phyloP scores from a whole-genome alignment of 2,888 invertebrate species.

The Oscheius sp. region DNA sequence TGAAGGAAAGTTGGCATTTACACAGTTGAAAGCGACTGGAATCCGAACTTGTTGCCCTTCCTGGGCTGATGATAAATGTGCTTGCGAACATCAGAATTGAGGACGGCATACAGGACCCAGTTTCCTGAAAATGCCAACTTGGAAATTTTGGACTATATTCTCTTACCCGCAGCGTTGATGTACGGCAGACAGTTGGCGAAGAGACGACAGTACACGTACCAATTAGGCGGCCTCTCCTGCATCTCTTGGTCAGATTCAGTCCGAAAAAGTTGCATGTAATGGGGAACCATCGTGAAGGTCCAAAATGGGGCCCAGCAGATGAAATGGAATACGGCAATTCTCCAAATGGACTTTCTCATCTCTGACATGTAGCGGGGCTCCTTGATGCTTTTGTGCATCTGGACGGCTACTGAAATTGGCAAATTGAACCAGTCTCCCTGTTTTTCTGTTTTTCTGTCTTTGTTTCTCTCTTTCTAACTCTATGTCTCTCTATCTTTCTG shows the following conservation, averaged over 20 bases:
- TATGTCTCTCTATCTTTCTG: too few species aligned
- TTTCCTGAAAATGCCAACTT: conserved; percentile 56
- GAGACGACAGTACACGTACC: conserved; percentile 52
- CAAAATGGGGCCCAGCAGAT: conserved; percentile 69
- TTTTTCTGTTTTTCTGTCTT: too few species aligned
- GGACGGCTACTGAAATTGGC: conserved; percentile 25
- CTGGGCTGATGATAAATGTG: conserved; percentile 60
- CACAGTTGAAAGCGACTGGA: conserved; percentile 31
- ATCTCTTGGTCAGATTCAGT: not conserved
- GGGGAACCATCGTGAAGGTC: conserved; percentile 57
- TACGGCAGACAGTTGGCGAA: conserved; percentile 67
- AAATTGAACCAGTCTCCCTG: not conserved
- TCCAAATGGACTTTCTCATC: conserved; percentile 64
- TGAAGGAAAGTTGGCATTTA: not conserved
- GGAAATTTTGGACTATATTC: not conserved
- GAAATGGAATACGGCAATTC: conserved; percentile 67
- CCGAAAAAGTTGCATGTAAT: conserved; percentile 36
- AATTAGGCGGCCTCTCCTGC: conserved; percentile 9
- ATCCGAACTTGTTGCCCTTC: conserved; percentile 38
- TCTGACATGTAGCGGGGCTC: conserved; percentile 66
- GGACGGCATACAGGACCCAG: conserved; percentile 66
- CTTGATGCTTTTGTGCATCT: conserved; percentile 27
- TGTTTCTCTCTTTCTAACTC: too few species aligned
- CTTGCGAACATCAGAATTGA: conserved; percentile 65
- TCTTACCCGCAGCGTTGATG: conserved; percentile 61